phyloP scores from a whole-genome alignment of 1,140 invertebrate species.

The Belonocnema kinseyi region DNA sequence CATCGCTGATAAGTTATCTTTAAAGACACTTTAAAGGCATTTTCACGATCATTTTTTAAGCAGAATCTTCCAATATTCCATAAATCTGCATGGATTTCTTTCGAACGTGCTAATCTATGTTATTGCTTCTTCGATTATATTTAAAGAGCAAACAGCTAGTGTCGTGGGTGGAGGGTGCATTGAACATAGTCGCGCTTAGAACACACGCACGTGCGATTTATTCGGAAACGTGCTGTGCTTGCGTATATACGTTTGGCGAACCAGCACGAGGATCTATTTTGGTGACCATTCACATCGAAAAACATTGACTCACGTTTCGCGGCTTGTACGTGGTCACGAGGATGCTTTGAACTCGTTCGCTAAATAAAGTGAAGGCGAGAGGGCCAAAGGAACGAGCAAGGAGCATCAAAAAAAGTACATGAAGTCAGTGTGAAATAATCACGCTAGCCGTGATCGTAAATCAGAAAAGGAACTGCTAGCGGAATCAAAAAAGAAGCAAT shows the following conservation, averaged over 20 bases:
- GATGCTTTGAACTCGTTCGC: slow-evolving; percentile 35
- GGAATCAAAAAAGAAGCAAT: too few relatives aligned
- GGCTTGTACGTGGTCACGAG: slow-evolving; percentile 6
- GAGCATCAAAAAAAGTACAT: neutral
- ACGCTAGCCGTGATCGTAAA: slow-evolving; percentile 16
- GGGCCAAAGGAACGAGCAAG: slow-evolving; percentile 1
- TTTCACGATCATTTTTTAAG: too few relatives aligned
- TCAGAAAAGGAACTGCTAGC: neutral
- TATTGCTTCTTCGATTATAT: slow-evolving; percentile 15
- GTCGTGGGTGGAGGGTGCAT: neutral
- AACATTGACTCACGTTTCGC: slow-evolving; percentile 34
- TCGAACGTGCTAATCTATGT: neutral
- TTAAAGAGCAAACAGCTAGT: slow-evolving; percentile 12
- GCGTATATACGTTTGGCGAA: slow-evolving; percentile 23
- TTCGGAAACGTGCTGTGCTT: slow-evolving; percentile 4
- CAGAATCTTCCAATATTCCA: too few relatives aligned
- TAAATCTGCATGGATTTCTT: neutral
- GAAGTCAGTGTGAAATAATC: slow-evolving; percentile 35
- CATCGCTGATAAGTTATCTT: too few relatives aligned
- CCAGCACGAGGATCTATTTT: slow-evolving; percentile 34
- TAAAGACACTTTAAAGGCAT: too few relatives aligned
- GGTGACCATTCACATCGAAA: slow-evolving; percentile 37
- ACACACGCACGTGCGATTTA: slow-evolving; percentile 34
- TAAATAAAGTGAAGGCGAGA: slow-evolving; percentile 24
- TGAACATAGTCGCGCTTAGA: slow-evolving; percentile 8